phyloP scores from a whole-genome alignment of 2,888 invertebrate species.

The Patella depressa region DNA sequence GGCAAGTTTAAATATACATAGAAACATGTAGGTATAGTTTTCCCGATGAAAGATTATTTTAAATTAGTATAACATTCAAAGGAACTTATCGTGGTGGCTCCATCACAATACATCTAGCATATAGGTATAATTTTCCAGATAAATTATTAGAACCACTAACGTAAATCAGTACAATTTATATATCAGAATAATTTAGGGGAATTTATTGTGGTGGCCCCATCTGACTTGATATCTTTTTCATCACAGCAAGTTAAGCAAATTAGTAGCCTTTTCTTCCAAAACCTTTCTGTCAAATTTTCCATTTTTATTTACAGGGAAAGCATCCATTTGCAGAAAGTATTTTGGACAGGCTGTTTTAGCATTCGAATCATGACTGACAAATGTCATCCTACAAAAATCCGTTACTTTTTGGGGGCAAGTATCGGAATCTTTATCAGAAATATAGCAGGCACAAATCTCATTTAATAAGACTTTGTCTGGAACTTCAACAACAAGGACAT shows the following conservation, averaged over 20 bases:
- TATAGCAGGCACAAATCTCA: constrained; percentile 15
- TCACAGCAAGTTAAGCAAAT: constrained; percentile 1
- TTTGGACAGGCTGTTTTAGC: not conserved
- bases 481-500: constrained; percentile 11
- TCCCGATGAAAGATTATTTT: no score
- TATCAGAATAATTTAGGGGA: no score
- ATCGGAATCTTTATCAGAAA: not conserved
- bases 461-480: constrained; percentile 4
- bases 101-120: no score
- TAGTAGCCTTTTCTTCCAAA: not conserved
- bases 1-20: no score
- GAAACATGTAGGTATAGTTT: no score
- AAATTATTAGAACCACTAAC: no score
- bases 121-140: no score
- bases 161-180: no score
- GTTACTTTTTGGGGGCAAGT: not conserved
- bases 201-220: no score
- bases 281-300: not conserved
- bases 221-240: no score
- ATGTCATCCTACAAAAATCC: constrained; percentile 15
- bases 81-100: no score
- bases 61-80: no score
- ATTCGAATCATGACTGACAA: constrained; percentile 14
- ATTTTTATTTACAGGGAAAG: not conserved
- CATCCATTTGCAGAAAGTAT: not conserved